Percentiles rank a stretch among this genome's conserved stretches.
phyloP scores from a whole-genome alignment of 2,113 vertebrate species.

The Austrofundulus limnaeus region DNA sequence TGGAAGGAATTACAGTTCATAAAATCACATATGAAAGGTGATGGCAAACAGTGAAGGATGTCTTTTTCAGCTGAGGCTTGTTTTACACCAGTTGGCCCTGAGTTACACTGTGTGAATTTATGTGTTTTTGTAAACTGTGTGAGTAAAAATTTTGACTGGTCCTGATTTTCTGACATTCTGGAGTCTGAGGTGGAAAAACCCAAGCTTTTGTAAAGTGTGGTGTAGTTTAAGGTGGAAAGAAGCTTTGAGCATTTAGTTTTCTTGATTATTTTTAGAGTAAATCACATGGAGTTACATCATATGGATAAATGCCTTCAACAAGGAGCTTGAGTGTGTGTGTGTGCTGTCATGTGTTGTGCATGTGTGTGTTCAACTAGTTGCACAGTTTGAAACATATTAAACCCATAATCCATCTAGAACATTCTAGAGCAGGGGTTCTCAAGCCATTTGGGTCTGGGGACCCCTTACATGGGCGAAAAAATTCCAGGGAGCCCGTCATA shows the following conservation, averaged over 20 bases:
- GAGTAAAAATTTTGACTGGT: background rate
- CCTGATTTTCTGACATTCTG: background rate
- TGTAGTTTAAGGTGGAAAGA: background rate
- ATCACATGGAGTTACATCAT: too few relatives aligned
- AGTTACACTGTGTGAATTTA: constrained; percentile 76
- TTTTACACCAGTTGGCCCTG: constrained; percentile 46
- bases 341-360: too few relatives aligned
- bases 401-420: too few relatives aligned
- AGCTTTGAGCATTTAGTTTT: background rate
- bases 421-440: too few relatives aligned
- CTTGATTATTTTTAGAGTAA: too few relatives aligned
- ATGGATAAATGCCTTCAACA: too few relatives aligned
- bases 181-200: background rate
- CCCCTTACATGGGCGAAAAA: too few relatives aligned
- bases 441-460: too few relatives aligned
- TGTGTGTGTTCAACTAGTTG: too few relatives aligned
- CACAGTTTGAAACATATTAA: too few relatives aligned
- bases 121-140: background rate
- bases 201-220: background rate
- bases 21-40: constrained; percentile 90
- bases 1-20: constrained; percentile 95
- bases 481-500: too few relatives aligned
- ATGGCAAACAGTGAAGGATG: constrained; percentile 64
- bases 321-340: too few relatives aligned
- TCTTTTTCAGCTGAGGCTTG: constrained; percentile 45